Conservation (phyloP, 2,888 invertebrate species). For the Epinotia bilunana region DNA sequence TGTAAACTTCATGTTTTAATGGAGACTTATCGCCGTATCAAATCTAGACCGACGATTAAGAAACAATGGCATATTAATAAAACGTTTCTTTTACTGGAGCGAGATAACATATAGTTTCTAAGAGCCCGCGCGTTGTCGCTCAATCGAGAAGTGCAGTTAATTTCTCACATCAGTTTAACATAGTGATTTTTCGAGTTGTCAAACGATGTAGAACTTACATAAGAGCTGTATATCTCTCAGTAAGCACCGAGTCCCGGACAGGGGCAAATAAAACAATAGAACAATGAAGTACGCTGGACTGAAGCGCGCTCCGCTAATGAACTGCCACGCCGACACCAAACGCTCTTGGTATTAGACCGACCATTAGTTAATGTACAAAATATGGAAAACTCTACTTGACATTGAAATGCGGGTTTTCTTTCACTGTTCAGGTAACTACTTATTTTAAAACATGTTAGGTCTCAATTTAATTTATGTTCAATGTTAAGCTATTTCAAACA, state of each 20-base stretch:
- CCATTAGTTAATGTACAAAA: conserved; percentile 49
- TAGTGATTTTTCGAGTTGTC: conserved; percentile 56
- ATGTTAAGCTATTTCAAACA: background rate
- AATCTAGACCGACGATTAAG: conserved; percentile 76
- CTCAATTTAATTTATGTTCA: background rate
- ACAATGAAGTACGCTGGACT: conserved; percentile 70
- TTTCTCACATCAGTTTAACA: background rate
- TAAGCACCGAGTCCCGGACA: conserved; percentile 59
- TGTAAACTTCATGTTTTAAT: conserved; percentile 75
- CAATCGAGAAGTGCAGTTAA: background rate
- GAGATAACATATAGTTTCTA: conserved; percentile 58
- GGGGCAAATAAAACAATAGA: conserved; percentile 70
- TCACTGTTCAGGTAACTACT: conserved; percentile 14
- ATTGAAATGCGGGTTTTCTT: conserved; percentile 15
- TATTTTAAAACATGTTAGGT: background rate
- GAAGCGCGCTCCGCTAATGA: conserved; percentile 71
- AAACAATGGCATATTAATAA: conserved; percentile 82
- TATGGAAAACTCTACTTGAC: conserved; percentile 41
- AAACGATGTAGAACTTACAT: conserved; percentile 47
- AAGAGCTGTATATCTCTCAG: conserved; percentile 62
- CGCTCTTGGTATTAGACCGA: conserved; percentile 60
- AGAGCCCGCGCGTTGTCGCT: background rate
- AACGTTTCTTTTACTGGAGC: conserved; percentile 67
- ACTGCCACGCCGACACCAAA: conserved; percentile 58
- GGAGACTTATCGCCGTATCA: conserved; percentile 76